phyloP scores from a whole-genome alignment of 2,888 invertebrate genomes.

The Anagyrus pseudococci region DNA sequence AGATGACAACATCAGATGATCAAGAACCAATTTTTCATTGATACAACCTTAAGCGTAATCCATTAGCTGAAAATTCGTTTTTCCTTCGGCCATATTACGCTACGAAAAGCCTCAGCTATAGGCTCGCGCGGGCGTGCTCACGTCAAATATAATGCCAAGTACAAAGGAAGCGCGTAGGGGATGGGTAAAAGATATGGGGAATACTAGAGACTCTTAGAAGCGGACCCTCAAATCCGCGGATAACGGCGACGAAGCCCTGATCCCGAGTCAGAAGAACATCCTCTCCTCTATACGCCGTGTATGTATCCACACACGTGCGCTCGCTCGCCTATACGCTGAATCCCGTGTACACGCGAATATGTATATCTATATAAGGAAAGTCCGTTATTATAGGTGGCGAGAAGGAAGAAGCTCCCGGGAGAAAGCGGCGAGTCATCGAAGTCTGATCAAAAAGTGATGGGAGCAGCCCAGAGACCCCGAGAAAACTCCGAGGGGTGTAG shows the following conservation, averaged over 20 bases:
- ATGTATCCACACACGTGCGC: too few species aligned
- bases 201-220: too few species aligned
- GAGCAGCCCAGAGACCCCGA: too few species aligned
- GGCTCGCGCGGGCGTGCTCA: too few species aligned
- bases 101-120: too few species aligned
- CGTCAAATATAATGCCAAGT: background rate
- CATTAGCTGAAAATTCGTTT: too few species aligned
- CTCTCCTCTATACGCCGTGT: background rate
- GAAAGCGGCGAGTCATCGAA: constrained; percentile 48
- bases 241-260: constrained; percentile 43
- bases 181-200: constrained; percentile 2
- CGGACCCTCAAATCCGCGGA: constrained; percentile 53
- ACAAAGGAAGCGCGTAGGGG: background rate
- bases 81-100: too few species aligned
- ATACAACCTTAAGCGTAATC: too few species aligned
- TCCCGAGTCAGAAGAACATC: constrained; percentile 5
- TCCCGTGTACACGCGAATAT: too few species aligned
- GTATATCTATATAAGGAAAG: background rate
- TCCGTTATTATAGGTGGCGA: constrained; percentile 19
- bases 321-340: too few species aligned
- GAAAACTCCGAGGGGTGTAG: constrained; percentile 33
- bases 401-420: constrained; percentile 28
- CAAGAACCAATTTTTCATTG: too few species aligned
- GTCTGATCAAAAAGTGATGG: constrained; percentile 50
- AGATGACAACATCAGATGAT: too few species aligned